Evolutionary conservation across 2,797 vertebrate species (phyloP).

Genomic region (Monodelphis domestica): DNA sequence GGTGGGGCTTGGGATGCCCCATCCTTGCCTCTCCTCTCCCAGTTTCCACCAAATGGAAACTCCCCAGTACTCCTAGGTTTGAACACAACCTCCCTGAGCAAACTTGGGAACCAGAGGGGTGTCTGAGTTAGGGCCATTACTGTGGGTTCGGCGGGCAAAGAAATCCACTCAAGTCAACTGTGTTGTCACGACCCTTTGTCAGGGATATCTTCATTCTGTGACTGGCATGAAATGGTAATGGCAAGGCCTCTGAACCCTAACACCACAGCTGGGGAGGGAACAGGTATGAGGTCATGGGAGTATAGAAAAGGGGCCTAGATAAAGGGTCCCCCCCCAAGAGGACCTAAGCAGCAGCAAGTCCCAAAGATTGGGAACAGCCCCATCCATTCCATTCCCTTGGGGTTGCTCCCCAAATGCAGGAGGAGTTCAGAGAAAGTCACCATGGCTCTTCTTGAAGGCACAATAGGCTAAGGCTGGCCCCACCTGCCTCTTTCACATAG

Average conservation of each 20-base stretch:
- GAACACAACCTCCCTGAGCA: neutral
- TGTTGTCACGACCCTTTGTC: conserved; percentile 28
- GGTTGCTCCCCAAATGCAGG: neutral
- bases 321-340: conserved; percentile 66
- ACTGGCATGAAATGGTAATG: conserved; percentile 72
- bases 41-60: neutral
- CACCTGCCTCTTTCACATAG: conserved; percentile 2
- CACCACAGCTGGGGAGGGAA: conserved; percentile 37
- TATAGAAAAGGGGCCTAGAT: conserved; percentile 69
- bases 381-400: conserved; percentile 9
- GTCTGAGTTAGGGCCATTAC: fast-evolving
- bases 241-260: conserved; percentile 62
- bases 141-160: neutral
- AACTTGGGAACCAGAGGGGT: neutral
- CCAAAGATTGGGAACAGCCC: conserved; percentile 38
- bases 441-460: neutral
- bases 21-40: neutral
- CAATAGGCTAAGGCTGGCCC: neutral
- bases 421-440: conserved; percentile 13
- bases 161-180: conserved; percentile 47
- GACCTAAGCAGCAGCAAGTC: conserved; percentile 73
- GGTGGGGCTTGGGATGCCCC: neutral
- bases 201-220: conserved; percentile 67
- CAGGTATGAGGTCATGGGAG: conserved; percentile 35
- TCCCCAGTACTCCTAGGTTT: neutral